phyloP scores from a whole-genome alignment of 2,888 invertebrate species.

The Sceliomorpha sp. region DNA sequence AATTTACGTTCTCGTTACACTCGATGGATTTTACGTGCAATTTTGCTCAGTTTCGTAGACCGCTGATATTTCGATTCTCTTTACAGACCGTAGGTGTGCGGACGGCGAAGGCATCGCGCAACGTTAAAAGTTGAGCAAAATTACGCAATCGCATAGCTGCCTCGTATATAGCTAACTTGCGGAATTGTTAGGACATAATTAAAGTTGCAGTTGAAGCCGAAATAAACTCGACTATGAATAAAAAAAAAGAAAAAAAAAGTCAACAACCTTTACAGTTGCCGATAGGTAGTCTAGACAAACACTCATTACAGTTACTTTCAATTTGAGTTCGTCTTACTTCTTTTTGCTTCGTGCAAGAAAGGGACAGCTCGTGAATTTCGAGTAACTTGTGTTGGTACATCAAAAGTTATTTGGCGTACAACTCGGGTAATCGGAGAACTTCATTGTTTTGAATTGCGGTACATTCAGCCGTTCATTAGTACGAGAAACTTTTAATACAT shows the following conservation, averaged over 20 bases:
- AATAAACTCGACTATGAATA: constrained; percentile 35
- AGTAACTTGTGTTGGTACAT: constrained; percentile 24
- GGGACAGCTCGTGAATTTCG: constrained; percentile 41
- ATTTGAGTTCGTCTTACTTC: constrained; percentile 40
- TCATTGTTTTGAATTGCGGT: constrained; percentile 44
- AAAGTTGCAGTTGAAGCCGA: constrained; percentile 36
- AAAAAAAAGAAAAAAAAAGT: constrained; percentile 40
- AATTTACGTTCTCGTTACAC: too few relatives aligned
- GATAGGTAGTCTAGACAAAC: constrained; percentile 34
- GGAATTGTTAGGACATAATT: constrained; percentile 34
- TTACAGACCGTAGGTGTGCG: too few relatives aligned
- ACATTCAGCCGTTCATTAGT: constrained; percentile 56
- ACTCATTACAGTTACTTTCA: constrained; percentile 44
- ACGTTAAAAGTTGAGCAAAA: constrained; percentile 12
- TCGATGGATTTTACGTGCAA: too few relatives aligned
- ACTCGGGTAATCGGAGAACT: constrained; percentile 41
- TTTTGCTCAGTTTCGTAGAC: too few relatives aligned
- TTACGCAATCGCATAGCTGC: constrained; percentile 2
- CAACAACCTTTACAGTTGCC: constrained; percentile 33
- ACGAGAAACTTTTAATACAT: constrained; percentile 61
- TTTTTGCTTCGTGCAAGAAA: constrained; percentile 37
- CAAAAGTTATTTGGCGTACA: constrained; percentile 45
- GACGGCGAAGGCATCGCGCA: too few relatives aligned
- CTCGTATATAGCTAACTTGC: constrained; percentile 16
- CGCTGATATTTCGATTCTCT: too few relatives aligned